Evolutionary conservation across 2,888 invertebrate species (phyloP), one percentile per base, ranked within the genome.

Genomic region (Amphipyra berbera): DNA sequence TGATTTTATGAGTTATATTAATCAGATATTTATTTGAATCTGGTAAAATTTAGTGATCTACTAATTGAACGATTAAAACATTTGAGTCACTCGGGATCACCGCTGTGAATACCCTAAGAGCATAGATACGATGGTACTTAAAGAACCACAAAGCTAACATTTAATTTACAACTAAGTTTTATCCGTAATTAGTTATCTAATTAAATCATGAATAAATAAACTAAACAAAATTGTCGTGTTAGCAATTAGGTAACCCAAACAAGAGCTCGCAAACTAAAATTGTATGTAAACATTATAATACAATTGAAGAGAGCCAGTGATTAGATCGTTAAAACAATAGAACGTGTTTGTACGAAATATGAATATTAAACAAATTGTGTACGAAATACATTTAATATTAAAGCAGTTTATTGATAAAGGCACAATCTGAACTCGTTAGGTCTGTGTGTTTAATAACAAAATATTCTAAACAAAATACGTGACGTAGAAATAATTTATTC

Each of bases 191-290:
- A 30, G 10, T 37, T 37, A 37, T 10, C 2, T 35, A 69, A 70
- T 35, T 42, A 41, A 71, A 57, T 65, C 40, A 71, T 49, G 13
- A 70, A 65, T 57, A 44, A 64, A 68, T 64, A 58, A 65, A 71
- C 45, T 54, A 41, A 64, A 65, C 57, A 54, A 65, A 71, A 72
- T 58, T 71, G 38, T 54, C 35, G 72, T 65, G 53, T 33, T 48
- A 58, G 53, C 57, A 68, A 68, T 58, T 58, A 68, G 42, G 8
- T 38, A 65, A 71, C 38, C 53, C 57, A 50, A 71, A 68, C 67
- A 52, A 33, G 0, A 41, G 45, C 48, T 46, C 33, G 40, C 41
- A 46, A 71, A 71, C 57, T 54, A 68, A 65, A 71, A 50, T 68
- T 53, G 49, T 53, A 37, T 21, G 41, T 53, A 71, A 68, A 68